Evolutionary conservation across 2,113 vertebrate genomes (phyloP), one percentile per base, ranked within the genome.

Genomic region (Thamnaconus septentrionalis): DNA sequence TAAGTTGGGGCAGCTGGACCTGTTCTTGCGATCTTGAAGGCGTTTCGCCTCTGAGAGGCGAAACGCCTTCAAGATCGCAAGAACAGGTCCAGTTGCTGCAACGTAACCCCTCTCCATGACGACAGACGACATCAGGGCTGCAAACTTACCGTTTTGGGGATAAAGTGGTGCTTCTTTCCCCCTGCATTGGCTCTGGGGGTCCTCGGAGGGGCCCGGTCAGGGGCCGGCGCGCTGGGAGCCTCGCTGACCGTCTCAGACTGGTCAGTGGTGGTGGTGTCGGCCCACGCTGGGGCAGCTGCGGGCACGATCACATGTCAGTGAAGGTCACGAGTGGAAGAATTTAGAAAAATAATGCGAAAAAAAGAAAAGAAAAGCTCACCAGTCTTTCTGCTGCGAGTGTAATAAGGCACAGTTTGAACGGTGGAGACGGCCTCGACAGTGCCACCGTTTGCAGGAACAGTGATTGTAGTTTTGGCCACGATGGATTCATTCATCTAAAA

Each of bases 401-500:
- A 84, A 1, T 83, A 92, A 0, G 95, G 95, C 57, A 96, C 79
- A 0, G 95, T 91, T 78, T 96, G 92, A 78, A 97, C 94, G 58
- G 95, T 96, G 8, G 96, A 95, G 8, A 96, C 82, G 0, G 94
- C 94, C 88, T 97, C 94, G 3, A 96, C 94, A 5, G 94, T 87
- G 3, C 94, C 94, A 0, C 95, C 96, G 59, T 94, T 92, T 0
- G 72, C 87, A 43, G 95, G 93, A n/a, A 96, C 90, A 40, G 88
- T 95, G 66, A 98, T 81, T 4, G 94, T 98, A 31, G 96, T 97
- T 90, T 94, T 96, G 40, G 96, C 91, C 50, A 96, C 92, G 56
- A 97, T 93, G 31, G 95, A 97, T 56, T 97, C 94, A 43, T 98
- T 96, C 9, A 85, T 92, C 95, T 98, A 58, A 6, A 54, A n/a